Evolutionary conservation across 2,797 vertebrate genomes (phyloP), one percentile per base, ranked within the genome.

Genomic region (Crenichthys baileyi): DNA sequence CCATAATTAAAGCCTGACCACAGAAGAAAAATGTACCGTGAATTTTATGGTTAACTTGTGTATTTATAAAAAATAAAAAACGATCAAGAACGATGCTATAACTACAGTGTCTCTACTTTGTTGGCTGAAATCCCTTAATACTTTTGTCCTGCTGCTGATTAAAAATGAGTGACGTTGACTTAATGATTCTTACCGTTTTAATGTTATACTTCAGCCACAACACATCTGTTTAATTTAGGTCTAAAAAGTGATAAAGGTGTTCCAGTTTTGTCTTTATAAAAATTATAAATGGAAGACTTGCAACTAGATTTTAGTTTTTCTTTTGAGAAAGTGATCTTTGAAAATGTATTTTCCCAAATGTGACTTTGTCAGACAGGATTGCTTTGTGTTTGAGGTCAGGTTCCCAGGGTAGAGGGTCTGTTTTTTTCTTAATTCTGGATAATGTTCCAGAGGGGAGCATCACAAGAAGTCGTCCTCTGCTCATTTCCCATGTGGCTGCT

Each of bases 321-420:
- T 12, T 77, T 84, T 56, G 26, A n/a, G 22, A 73, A 75, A 82
- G 44, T n/a, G 1, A 20, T 13, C 65, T 68, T 24, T 26, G 67
- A 26, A 46, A 26, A 70, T 26, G 0, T 70, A 0, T 46, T 48
- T 48, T 26, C 60, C 83, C 80, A 60, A 79, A 88, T 60, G 61
- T 79, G 41, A 70, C 70, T 68, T 75, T 53, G 76, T 79, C 75
- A 76, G 72, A 85, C 86, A 82, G 82, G 88, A 89, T 78, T 85
- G 84, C 85, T 93, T 93, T 93, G 84, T 79, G 83, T 85, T 76
- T 63, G 73, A 76, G 92, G 93, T 93, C 92, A 94, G 81, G 89
- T 94, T 95, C 94, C 92, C 95, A 96, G 90, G 90, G 85, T 72
- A 86, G 85, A 85, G 88, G 75, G 76, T 81, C 75, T 20, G 50